phyloP scores from a whole-genome alignment of 1,140 invertebrate genomes.

The Drosophila arawakana region DNA sequence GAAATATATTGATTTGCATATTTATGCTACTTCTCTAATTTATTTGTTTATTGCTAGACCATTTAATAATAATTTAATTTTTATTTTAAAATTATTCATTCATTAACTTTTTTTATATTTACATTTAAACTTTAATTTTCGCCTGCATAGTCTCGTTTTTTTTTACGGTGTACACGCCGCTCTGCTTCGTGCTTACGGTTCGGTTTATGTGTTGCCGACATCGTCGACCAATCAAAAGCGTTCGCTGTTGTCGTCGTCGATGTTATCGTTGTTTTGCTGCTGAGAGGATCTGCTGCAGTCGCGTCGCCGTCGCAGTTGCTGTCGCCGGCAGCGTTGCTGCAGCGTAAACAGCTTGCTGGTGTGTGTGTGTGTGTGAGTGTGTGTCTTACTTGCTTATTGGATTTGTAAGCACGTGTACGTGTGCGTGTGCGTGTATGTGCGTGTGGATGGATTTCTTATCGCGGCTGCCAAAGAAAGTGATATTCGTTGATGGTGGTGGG shows the following conservation, averaged over 20 bases:
- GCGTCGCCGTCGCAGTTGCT: slow-evolving; percentile 47
- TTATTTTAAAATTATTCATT: not conserved
- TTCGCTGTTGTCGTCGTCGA: slow-evolving; percentile 24
- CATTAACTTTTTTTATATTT: not conserved
- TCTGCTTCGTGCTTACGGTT: slow-evolving; percentile 61
- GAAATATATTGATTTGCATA: too few relatives aligned
- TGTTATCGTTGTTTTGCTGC: slow-evolving; percentile 30
- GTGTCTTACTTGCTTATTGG: slow-evolving; percentile 12
- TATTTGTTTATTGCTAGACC: too few relatives aligned
- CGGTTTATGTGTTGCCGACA: slow-evolving; percentile 50
- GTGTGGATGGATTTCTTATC: slow-evolving; percentile 53
- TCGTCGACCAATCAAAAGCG: slow-evolving; percentile 72
- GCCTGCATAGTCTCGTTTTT: not conserved
- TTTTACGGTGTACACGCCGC: slow-evolving; percentile 59
- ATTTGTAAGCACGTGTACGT: slow-evolving; percentile 27
- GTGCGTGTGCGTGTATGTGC: slow-evolving; percentile 17
- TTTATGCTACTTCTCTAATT: too few relatives aligned
- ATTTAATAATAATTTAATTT: not conserved
- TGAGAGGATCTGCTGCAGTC: slow-evolving; percentile 57
- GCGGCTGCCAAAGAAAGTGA: slow-evolving; percentile 52
- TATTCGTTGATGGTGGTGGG: slow-evolving; percentile 24
- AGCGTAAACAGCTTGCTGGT: slow-evolving; percentile 26
- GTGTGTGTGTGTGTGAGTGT: slow-evolving; percentile 14
- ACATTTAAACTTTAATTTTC: not conserved
- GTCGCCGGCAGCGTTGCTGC: slow-evolving; percentile 25